Evolutionary conservation across 2,888 invertebrate species (phyloP).

Genomic region (Ennomos erosarius): DNA sequence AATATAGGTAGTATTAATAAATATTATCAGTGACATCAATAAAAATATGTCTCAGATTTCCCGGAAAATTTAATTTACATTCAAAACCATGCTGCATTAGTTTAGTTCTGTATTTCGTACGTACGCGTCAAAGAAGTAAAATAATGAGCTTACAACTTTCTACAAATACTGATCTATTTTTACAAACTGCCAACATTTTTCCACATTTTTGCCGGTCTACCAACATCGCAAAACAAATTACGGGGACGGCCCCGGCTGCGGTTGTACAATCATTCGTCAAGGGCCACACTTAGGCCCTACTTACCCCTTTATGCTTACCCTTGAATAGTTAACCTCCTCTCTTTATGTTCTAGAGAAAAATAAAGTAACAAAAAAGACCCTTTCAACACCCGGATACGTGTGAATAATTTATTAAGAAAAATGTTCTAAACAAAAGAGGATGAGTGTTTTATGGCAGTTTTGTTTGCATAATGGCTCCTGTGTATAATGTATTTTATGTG

Average conservation of each 20-base stretch:
- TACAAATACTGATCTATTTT: conserved; percentile 13
- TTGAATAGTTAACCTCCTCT: conserved; percentile 54
- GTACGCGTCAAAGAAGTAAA: conserved; percentile 12
- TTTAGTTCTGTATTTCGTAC: conserved; percentile 5
- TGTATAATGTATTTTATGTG: conserved; percentile 28
- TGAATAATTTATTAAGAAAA: conserved; percentile 68
- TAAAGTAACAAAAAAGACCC: conserved; percentile 60
- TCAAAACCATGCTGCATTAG: too few relatives aligned
- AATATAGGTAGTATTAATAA: too few relatives aligned
- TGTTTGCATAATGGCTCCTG: conserved; percentile 35
- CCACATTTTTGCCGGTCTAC: conserved; percentile 22
- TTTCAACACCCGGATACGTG: conserved; percentile 62
- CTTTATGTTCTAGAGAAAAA: conserved; percentile 59
- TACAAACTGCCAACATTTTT: conserved; percentile 13
- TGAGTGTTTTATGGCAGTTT: conserved; percentile 52
- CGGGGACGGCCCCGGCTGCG: conserved; percentile 29
- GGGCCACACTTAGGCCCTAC: conserved; percentile 49
- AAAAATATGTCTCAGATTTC: too few relatives aligned
- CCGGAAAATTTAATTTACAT: too few relatives aligned
- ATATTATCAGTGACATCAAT: too few relatives aligned
- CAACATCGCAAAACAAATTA: conserved; percentile 39
- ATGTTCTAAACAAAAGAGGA: conserved; percentile 56
- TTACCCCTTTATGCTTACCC: conserved; percentile 55
- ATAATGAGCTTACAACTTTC: background rate
- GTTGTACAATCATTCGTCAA: conserved; percentile 50